These are phyloP conservation scores for Sphenopsis melanotis DNA, from an alignment of 2,797 vertebrate species.

Conservation along the genomic window DNA sequence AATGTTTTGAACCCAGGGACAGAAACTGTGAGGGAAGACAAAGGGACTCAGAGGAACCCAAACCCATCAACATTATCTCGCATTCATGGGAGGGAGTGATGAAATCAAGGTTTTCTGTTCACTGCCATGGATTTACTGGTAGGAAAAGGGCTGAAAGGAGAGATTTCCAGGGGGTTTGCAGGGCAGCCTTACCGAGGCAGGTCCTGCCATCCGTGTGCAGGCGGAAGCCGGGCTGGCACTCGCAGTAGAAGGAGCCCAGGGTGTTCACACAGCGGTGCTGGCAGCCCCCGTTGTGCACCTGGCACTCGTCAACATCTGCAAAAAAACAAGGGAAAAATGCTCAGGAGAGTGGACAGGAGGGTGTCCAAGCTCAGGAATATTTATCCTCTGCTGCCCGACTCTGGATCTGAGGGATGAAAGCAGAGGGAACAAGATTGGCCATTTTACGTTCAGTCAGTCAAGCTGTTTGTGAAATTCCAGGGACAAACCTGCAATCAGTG, in stretches of 20 bases:
- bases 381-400: accelerated
- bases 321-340: background rate
- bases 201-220: constrained; percentile 90
- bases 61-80: accelerated
- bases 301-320: constrained; percentile 93
- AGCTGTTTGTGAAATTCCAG: background rate
- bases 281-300: constrained; percentile 91
- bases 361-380: background rate
- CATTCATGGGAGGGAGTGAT: accelerated
- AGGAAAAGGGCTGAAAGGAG: background rate
- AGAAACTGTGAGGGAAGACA: background rate
- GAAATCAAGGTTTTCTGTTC: accelerated
- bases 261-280: constrained; percentile 94
- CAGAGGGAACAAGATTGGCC: background rate
- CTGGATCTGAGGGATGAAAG: background rate
- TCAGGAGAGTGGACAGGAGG: background rate
- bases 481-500: no score
- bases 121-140: accelerated
- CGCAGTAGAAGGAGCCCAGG: constrained; percentile 86
- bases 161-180: accelerated
- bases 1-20: accelerated
- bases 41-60: background rate
- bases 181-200: constrained; percentile 83
- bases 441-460: background rate
- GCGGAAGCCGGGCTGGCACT: constrained; percentile 85